Percentiles rank a stretch among this genome's conserved stretches.
phyloP scores from a whole-genome alignment of 1,140 invertebrate species.

The Zaprionus capensis region DNA sequence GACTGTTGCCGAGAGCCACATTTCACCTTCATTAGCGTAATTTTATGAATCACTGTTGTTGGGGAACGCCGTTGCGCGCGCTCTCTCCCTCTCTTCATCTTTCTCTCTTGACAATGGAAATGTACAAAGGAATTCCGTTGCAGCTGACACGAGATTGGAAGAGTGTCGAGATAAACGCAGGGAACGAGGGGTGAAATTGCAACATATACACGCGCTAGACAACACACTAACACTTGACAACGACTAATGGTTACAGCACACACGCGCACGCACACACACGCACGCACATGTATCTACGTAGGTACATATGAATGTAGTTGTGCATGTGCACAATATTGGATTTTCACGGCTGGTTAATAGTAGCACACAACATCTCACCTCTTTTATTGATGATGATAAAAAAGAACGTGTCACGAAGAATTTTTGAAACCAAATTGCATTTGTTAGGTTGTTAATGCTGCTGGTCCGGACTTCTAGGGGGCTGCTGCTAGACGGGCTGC shows the following conservation, averaged over 20 bases:
- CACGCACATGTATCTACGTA: conserved; percentile 13
- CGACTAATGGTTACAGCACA: conserved; percentile 54
- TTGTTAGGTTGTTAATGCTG: conserved; percentile 46
- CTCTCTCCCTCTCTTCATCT: neutral
- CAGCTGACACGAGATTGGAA: conserved; percentile 27
- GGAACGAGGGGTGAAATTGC: conserved; percentile 35
- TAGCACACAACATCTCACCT: conserved; percentile 39
- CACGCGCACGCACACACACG: conserved; percentile 35
- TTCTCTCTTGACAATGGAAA: conserved; percentile 6
- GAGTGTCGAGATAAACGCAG: neutral
- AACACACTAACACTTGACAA: conserved; percentile 43
- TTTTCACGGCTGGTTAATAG: conserved; percentile 52
- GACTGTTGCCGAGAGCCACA: conserved; percentile 44
- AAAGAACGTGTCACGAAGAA: conserved; percentile 53
- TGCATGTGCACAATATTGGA: conserved; percentile 70
- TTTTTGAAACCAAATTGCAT: conserved; percentile 43
- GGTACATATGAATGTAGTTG: conserved; percentile 27
- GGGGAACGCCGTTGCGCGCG: conserved; percentile 23
- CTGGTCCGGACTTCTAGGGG: conserved; percentile 42
- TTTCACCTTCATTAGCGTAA: conserved; percentile 34
- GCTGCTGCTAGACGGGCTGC: conserved; percentile 48
- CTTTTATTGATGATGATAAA: conserved; percentile 45
- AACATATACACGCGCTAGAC: conserved; percentile 39
- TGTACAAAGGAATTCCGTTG: conserved; percentile 43
- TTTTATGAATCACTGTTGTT: conserved; percentile 46